Conservation (phyloP, 2,888 invertebrate genomes). For the Brachyptera putata region DNA sequence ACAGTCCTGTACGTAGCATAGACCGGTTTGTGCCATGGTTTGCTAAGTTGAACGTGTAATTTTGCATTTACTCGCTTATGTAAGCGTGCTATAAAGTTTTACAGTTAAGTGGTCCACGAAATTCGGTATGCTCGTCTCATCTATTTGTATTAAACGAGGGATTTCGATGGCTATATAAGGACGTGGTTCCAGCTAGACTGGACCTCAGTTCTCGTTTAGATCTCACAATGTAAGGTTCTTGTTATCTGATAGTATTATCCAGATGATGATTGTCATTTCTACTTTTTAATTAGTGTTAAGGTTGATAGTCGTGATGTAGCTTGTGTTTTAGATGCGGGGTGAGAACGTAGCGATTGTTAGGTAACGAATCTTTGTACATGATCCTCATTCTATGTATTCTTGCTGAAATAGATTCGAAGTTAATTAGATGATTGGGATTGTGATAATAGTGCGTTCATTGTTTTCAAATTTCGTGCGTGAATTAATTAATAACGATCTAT, state of each 20-base stretch:
- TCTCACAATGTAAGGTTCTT: constrained; percentile 19
- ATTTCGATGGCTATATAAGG: constrained; percentile 47
- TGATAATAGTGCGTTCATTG: no score
- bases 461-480: no score
- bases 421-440: no score
- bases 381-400: neutral
- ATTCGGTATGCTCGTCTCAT: constrained; percentile 49
- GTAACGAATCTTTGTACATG: no score
- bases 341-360: no score
- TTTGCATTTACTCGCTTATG: constrained; percentile 52
- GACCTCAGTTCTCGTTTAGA: constrained; percentile 39
- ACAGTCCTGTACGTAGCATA: no score
- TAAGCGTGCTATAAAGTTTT: constrained; percentile 56
- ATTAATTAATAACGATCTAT: no score
- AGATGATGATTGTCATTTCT: no score
- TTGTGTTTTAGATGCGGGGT: no score
- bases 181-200: constrained; percentile 41
- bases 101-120: constrained; percentile 60
- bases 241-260: neutral
- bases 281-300: no score
- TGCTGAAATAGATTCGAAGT: neutral
- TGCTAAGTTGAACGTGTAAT: constrained; percentile 57
- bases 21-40: constrained; percentile 52
- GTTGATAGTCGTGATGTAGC: no score
- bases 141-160: constrained; percentile 23